Evolutionary conservation across 2,113 vertebrate species (phyloP).

Genomic region (Candoia aspera): DNA sequence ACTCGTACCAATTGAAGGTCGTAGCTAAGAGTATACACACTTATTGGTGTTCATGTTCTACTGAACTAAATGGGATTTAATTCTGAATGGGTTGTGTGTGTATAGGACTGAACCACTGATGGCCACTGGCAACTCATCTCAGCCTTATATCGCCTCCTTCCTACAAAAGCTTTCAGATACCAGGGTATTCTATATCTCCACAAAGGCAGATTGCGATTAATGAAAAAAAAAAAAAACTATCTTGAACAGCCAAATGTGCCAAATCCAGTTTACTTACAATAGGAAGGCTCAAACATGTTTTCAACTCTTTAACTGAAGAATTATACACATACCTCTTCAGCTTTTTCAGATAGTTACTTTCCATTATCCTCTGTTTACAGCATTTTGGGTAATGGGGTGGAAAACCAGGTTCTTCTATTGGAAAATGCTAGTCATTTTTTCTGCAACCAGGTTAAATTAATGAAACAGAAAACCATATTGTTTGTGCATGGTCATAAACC

Average conservation of each 20-base stretch:
- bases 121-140: not conserved
- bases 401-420: not conserved
- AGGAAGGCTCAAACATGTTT: not conserved
- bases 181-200: not conserved
- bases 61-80: not conserved
- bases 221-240: not conserved
- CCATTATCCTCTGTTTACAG: not conserved
- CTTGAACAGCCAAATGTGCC: not conserved
- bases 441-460: not conserved
- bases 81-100: no score
- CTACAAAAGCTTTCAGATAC: not conserved
- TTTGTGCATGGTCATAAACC: conserved; percentile 19
- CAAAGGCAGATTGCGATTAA: not conserved
- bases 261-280: not conserved
- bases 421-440: not conserved
- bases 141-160: not conserved
- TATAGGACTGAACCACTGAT: not conserved
- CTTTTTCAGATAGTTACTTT: not conserved
- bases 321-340: not conserved
- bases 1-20: not conserved
- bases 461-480: conserved; percentile 39
- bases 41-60: not conserved
- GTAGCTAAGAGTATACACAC: not conserved
- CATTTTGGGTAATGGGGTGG: not conserved
- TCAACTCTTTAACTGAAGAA: not conserved